Evolutionary conservation across 2,888 invertebrate species (phyloP).

Genomic region (Tryphoninae sp.): DNA sequence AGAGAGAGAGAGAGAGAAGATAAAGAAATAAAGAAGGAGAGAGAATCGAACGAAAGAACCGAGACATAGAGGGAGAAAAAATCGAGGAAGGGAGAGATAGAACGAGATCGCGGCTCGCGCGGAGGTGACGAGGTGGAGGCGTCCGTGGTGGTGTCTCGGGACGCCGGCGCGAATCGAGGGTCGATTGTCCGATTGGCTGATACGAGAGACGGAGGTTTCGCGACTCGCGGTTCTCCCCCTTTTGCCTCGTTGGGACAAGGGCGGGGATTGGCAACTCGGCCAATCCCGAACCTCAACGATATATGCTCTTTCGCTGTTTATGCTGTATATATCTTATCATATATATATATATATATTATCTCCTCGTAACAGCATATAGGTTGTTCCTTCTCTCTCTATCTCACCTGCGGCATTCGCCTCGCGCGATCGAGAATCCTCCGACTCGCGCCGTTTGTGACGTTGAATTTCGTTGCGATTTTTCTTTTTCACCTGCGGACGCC

Average conservation of each 20-base stretch:
- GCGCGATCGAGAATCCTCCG: slow-evolving; percentile 46
- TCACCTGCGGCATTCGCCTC: slow-evolving; percentile 45
- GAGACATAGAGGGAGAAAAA: neutral
- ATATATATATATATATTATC: slow-evolving; percentile 40
- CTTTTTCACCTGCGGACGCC: slow-evolving; percentile 59
- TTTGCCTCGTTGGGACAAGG: slow-evolving; percentile 69
- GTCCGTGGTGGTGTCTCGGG: slow-evolving; percentile 56
- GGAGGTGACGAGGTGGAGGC: slow-evolving; percentile 51
- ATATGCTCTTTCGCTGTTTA: slow-evolving; percentile 38
- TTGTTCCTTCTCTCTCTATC: slow-evolving; percentile 13
- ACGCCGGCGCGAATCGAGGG: slow-evolving; percentile 58
- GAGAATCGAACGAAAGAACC: neutral
- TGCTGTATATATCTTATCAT: slow-evolving; percentile 19
- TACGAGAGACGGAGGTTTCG: slow-evolving; percentile 54
- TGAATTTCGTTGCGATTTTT: slow-evolving; percentile 22
- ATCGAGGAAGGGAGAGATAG: neutral
- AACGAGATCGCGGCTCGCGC: neutral
- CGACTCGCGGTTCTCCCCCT: slow-evolving; percentile 55
- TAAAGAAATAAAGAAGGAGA: neutral
- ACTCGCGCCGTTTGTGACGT: slow-evolving; percentile 1
- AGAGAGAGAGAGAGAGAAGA: neutral
- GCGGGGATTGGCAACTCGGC: slow-evolving; percentile 76
- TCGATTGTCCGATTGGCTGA: slow-evolving; percentile 64
- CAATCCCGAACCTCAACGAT: slow-evolving; percentile 73
- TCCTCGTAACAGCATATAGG: neutral